Evolutionary conservation across 1,140 invertebrate genomes (phyloP).

Genomic region (Mesaphorura yosii): DNA sequence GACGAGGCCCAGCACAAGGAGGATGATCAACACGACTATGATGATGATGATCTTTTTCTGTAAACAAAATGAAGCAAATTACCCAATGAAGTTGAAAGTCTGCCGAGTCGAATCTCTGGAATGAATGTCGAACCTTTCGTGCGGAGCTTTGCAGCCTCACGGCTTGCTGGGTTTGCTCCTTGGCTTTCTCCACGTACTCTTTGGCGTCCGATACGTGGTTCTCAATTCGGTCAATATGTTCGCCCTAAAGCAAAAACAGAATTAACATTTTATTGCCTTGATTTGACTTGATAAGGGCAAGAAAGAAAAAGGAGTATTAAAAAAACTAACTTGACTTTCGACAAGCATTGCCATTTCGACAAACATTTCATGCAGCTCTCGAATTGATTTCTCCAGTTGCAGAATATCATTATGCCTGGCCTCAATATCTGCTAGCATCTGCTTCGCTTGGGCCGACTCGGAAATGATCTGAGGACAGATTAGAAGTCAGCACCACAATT

Average conservation of each 20-base stretch:
- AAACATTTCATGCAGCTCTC: slow-evolving; percentile 72
- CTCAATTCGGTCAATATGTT: slow-evolving; percentile 35
- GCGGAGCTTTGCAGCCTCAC: slow-evolving; percentile 45
- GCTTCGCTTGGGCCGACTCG: slow-evolving; percentile 66
- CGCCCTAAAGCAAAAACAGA: slow-evolving; percentile 30
- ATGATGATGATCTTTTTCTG: slow-evolving; percentile 30
- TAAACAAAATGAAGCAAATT: slow-evolving; percentile 1
- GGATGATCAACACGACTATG: slow-evolving; percentile 14
- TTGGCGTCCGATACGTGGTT: slow-evolving; percentile 33
- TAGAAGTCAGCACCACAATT: neutral
- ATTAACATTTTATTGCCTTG: neutral
- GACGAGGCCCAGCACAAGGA: slow-evolving; percentile 17
- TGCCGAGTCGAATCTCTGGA: neutral
- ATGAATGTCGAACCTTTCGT: slow-evolving; percentile 38
- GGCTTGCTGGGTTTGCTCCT: slow-evolving; percentile 51
- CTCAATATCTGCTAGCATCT: slow-evolving; percentile 68
- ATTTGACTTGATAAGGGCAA: too few relatives aligned
- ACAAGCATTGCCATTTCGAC: slow-evolving; percentile 46
- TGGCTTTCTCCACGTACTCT: slow-evolving; percentile 36
- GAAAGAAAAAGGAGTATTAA: too few relatives aligned
- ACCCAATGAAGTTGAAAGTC: neutral
- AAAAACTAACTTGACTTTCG: slow-evolving; percentile 27
- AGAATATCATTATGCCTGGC: slow-evolving; percentile 68
- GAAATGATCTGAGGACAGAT: slow-evolving; percentile 40
- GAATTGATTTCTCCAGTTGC: slow-evolving; percentile 67